Base-by-base conservation (phyloP, 1,140 invertebrate genomes). In the Atta cephalotes region DNA sequence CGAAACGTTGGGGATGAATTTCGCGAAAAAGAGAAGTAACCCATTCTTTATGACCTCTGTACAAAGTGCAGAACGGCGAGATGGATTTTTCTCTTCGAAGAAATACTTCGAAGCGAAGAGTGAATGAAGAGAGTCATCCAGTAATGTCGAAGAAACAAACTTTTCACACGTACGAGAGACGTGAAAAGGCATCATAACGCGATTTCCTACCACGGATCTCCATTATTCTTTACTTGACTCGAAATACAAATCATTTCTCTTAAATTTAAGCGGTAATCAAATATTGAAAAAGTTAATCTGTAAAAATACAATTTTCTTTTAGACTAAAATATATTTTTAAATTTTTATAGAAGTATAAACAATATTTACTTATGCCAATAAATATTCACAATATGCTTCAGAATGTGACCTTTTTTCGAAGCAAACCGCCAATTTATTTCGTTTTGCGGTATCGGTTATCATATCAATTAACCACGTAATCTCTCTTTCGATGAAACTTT, bases 191-290 rank as follows among this genome's bases (percentile, higher is more conserved):
- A 45, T 70, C 56, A 68, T 89, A 89, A 89, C 62, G 63, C 31
- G 68, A 76, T 63, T 86, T 45, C 28, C 31, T 63, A 28, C 56
- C 70, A 66, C 53, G 14, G 3, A 51, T 88, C 68, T 86, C 76
- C 76, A 88, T 89, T 89, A 88, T 80, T 80, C 82, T 58, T 51
- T 62, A 21, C 56, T 21, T 45, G 79, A 74, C 86, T 35, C 7
- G 39, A 45, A 45, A 2, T 21, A 56, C 1, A 70, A 81, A 39
- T 16, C 1, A 10, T 14, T 45, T 56, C 0, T 71, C 31, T 56
- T 21, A 16, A 39, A 45, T 45, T 56, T 45, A 12, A 31, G 14
- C 14, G 18, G 1, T 9, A 71, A 58, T 12, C 60, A 21, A 81
- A 58, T 71, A 51, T 35, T 35, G 28, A 10, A 70, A 58, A 4